Evolutionary conservation across 1,140 invertebrate species (phyloP).

Genomic region (Heliconius hermathena): DNA sequence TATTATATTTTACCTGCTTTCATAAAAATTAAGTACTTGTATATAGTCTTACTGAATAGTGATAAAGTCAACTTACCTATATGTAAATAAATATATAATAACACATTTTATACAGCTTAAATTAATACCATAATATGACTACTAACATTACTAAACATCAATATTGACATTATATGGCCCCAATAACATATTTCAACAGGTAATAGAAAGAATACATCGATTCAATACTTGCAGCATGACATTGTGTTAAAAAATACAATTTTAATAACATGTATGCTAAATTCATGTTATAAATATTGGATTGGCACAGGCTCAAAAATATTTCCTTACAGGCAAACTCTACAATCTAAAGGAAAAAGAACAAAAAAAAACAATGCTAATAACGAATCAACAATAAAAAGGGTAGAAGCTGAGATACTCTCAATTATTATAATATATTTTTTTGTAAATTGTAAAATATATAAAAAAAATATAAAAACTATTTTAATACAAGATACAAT

Average conservation of each 20-base stretch:
- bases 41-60: constrained; percentile 1
- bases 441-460: constrained; percentile 4
- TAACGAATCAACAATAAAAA: constrained; percentile 10
- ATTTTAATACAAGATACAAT: neutral
- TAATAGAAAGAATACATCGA: neutral
- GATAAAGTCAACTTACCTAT: constrained; percentile 12
- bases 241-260: neutral
- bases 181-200: neutral
- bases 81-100: neutral
- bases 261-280: neutral
- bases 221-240: neutral
- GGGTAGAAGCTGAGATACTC: neutral
- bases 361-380: neutral
- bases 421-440: neutral
- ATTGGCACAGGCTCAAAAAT: constrained; percentile 6
- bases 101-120: constrained; percentile 7
- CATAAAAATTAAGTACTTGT: constrained; percentile 8
- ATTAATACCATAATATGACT: constrained; percentile 7
- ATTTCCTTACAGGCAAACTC: neutral
- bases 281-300: neutral
- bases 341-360: neutral
- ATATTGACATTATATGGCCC: constrained; percentile 7
- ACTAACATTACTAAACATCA: constrained; percentile 7
- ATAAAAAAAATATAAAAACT: neutral
- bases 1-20: neutral